A percentile compares a stretch with the other conserved stretches of the same genome.
Conservation (phyloP, 2,888 invertebrate genomes). For the Pachliopta kotzebuea region DNA sequence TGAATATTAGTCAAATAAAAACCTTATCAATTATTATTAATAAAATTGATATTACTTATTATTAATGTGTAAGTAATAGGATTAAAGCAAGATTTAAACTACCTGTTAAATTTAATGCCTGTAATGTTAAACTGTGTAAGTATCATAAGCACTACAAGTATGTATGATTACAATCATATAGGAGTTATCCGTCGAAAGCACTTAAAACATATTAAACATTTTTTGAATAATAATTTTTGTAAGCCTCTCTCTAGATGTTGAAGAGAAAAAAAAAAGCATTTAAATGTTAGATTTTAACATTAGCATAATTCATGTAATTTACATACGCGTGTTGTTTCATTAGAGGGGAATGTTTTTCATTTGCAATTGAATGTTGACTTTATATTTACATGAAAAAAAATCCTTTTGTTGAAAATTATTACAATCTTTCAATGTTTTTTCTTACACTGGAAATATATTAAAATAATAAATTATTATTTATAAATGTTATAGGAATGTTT, state of each 20-base stretch:
- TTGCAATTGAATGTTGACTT: slow-evolving; percentile 9
- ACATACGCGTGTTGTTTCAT: slow-evolving; percentile 16
- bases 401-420: background rate
- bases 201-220: background rate
- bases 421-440: background rate
- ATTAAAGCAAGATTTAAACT: no score
- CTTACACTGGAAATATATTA: no score
- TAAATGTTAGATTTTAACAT: slow-evolving; percentile 11
- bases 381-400: slow-evolving; percentile 20
- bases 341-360: slow-evolving; percentile 12
- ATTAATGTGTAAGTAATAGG: no score
- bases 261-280: slow-evolving; percentile 11
- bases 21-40: no score
- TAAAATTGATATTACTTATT: no score
- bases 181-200: no score
- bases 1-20: no score
- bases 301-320: slow-evolving; percentile 19
- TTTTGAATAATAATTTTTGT: background rate
- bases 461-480: no score
- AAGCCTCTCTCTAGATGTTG: background rate
- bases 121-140: no score
- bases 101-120: background rate
- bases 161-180: no score
- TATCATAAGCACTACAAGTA: no score
- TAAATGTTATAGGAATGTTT: no score